These are phyloP conservation scores for Chiroxiphia lanceolata DNA, from an alignment of 2,797 vertebrate genomes.

Conservation along the genomic window DNA sequence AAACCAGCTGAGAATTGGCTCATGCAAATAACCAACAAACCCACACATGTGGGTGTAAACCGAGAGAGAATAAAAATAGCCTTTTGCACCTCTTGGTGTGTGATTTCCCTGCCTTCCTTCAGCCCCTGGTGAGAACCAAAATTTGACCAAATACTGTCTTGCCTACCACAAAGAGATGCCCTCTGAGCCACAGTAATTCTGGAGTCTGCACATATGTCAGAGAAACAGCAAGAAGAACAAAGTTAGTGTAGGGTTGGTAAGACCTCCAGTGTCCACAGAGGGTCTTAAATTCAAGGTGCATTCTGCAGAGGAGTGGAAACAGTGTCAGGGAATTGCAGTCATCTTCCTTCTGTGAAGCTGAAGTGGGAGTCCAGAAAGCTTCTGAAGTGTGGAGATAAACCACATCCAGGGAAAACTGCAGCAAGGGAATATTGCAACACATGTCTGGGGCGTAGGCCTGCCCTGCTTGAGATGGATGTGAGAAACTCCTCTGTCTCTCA, in stretches of 20 bases:
- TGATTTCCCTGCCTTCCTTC: background rate
- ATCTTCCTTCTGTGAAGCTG: background rate
- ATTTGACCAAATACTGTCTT: background rate
- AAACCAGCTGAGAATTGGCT: background rate
- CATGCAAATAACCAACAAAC: background rate
- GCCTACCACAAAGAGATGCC: background rate
- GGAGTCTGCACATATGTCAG: background rate
- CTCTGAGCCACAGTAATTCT: background rate
- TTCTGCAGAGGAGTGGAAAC: background rate
- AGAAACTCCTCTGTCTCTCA: background rate
- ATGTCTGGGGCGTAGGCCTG: background rate
- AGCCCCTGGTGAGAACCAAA: background rate
- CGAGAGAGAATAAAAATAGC: background rate
- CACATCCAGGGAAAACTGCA: background rate
- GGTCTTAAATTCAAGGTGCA: background rate
- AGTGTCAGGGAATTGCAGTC: background rate
- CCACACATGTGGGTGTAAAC: background rate
- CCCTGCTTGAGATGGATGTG: background rate
- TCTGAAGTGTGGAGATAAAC: background rate
- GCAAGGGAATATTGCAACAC: background rate
- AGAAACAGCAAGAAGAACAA: background rate
- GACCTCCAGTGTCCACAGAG: background rate
- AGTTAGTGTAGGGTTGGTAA: background rate
- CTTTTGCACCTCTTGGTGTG: background rate
- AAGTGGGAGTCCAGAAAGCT: background rate